Conservation (phyloP, 1,140 invertebrate species). For the Drosophila trapezifrons region DNA sequence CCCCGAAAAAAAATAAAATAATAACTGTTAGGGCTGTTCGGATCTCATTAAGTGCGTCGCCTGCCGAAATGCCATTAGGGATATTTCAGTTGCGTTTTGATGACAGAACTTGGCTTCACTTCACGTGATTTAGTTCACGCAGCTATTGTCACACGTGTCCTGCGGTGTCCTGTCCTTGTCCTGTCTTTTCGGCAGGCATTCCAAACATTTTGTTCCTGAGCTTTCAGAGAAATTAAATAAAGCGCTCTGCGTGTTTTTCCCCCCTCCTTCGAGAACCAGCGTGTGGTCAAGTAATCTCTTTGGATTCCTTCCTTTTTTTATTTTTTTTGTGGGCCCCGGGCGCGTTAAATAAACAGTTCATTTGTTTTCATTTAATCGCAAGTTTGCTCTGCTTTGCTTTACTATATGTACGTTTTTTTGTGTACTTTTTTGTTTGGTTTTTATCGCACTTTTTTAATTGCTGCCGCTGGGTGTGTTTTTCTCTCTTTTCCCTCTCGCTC, state of each 20-base stretch:
- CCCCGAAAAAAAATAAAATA: too few species aligned
- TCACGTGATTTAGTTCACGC: slow-evolving; percentile 68
- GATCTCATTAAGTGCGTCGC: slow-evolving; percentile 77
- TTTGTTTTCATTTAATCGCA: slow-evolving; percentile 80
- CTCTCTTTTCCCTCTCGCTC: slow-evolving; percentile 4
- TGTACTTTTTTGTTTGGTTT: slow-evolving; percentile 33
- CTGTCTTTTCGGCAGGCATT: slow-evolving; percentile 54
- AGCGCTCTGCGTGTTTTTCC: slow-evolving; percentile 79
- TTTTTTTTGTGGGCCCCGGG: slow-evolving; percentile 34
- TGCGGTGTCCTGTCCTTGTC: slow-evolving; percentile 36
- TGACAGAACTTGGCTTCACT: slow-evolving; percentile 61
- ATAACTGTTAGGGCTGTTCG: too few species aligned
- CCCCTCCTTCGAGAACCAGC: slow-evolving; percentile 4
- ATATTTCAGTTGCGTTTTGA: slow-evolving; percentile 63
- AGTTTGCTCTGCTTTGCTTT: slow-evolving; percentile 54
- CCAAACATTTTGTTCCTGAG: slow-evolving; percentile 75
- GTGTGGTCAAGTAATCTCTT: slow-evolving; percentile 52
- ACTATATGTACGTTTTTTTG: slow-evolving; percentile 17
- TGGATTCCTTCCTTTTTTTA: slow-evolving; percentile 16
- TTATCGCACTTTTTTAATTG: slow-evolving; percentile 74
- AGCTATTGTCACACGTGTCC: slow-evolving; percentile 69
- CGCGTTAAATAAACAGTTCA: slow-evolving; percentile 83
- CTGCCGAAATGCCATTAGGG: slow-evolving; percentile 74
- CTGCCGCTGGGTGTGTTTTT: slow-evolving; percentile 59
- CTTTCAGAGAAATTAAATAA: slow-evolving; percentile 84